These are phyloP conservation scores for Ciona savignyi DNA, from an alignment of 23 tunicate genomes.

Conservation along the genomic window DNA sequence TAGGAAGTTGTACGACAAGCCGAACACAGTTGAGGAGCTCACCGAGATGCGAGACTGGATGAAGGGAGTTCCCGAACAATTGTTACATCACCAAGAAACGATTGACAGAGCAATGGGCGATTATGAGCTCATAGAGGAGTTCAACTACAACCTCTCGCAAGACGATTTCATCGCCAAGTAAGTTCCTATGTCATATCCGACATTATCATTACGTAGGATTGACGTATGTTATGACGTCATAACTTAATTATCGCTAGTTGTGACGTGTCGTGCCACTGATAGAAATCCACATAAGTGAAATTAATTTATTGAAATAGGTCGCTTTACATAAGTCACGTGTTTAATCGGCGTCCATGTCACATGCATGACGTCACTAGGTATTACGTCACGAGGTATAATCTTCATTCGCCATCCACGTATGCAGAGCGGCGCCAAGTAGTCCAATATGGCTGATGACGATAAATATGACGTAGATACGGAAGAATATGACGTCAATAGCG, in stretches of 20 bases:
- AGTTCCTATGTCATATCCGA: no score
- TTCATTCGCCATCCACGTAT: constrained; percentile 5
- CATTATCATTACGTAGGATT: no score
- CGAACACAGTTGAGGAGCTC: constrained; percentile 87
- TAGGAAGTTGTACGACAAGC: constrained; percentile 76
- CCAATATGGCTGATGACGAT: constrained; percentile 35
- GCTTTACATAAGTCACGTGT: neutral
- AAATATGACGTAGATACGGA: constrained; percentile 52
- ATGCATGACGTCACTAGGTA: no score
- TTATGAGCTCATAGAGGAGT: constrained; percentile 94
- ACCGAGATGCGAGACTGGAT: constrained; percentile 97
- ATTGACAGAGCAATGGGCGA: constrained; percentile 77
- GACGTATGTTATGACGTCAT: no score
- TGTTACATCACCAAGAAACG: constrained; percentile 60
- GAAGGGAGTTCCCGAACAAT: constrained; percentile 88
- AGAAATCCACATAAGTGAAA: neutral
- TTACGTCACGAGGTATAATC: no score
- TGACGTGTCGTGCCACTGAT: neutral
- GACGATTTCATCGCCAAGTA: constrained; percentile 95
- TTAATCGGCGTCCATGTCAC: no score
- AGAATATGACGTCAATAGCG: constrained; percentile 57
- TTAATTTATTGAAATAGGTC: neutral
- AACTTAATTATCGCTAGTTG: no score
- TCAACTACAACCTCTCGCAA: constrained; percentile 83
- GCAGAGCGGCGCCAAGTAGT: constrained; percentile 26